Base-by-base conservation (phyloP, 2,113 vertebrate species). In the Oreochromis tanganicae region DNA sequence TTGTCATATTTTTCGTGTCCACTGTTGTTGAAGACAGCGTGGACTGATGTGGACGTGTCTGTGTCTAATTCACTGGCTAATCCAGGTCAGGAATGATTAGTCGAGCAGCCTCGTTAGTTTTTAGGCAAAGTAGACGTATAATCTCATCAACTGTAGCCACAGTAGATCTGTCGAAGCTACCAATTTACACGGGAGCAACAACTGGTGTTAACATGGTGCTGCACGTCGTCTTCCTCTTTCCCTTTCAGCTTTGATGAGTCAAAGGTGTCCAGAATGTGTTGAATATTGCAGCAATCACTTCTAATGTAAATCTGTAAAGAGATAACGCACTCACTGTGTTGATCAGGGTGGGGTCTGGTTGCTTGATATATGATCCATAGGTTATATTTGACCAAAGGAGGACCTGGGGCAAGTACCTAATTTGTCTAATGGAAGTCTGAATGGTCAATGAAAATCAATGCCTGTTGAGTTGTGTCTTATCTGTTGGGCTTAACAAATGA, bases 401-500 rank as follows among this genome's bases (percentile, higher is more conserved):
- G 27, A 61, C 85, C 85, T 17, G 17, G 79, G 81, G 50, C 43
- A 78, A 78, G 80, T 81, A 80, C 87, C 92, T 87, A 61, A 90
- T 94, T 88, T 92, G 82, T 91, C 56, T 90, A 93, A 93, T 92
- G 80, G 85, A 90, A 5, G 43, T 79, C 52, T 71, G 43, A 85
- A 89, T 55, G 32, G 48, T 61, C n/a, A 24, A 56, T 86, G 91
- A 82, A 85, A 91, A 93, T 93, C 91, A 80, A 91, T 93, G 78
- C 66, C 73, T 68, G 78, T 88, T 68, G 24, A 90, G 78, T 85
- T 48, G 6, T 75, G 75, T 78, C 48, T 93, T 90, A 88, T 91
- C 81, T 85, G 78, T 87, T 48, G 38, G 41, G 80, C 68, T 86
- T 86, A 88, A 85, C 84, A 43, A 82, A 85, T 12, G 46, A 59